Base-by-base conservation (phyloP, 30 jellyfish, hydroid and myxozoan species). In the Clytia hemisphaerica region DNA sequence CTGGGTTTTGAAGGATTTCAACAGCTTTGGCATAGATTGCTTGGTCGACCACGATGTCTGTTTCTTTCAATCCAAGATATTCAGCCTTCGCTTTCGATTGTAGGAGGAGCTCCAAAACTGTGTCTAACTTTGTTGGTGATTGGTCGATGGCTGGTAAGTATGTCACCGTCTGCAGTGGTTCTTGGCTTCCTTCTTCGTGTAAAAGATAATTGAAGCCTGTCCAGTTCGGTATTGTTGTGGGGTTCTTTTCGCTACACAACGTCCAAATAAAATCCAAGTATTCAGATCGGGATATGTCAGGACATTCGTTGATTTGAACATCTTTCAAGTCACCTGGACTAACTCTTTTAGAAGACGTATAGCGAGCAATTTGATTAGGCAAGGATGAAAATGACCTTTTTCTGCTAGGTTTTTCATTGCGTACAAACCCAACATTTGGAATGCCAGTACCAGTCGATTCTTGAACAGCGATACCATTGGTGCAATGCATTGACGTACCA, bases 21-120 rank as follows among this genome's bases (percentile, higher is more conserved):
- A 77, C 76, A 6, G 92, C 92, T 49, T 77, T 77, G 1, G 92
- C 83, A 37, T 40, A 77, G 49, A 64, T 77, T 6, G 83, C 83
- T 15, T 21, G 83, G 67, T 77, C 92, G 12, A 77, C 29, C 40
- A 77, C 92, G 24, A 66, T 76, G 38, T 77, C 92, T 19, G 92
- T 66, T 51, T 50, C 76, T 2, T 18, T 1, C 60, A 77, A 47
- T 0, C 83, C 92, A 25, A 77, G 76, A 35, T 63, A 31, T 68
- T 64, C 70, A n/a, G 88, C 85, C 38, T 73, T 73, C 31, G 24
- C 7, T 47, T 73, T 73, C 29, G 85, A 57, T 29, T 57, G 85
- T 9, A 6, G 4, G 1, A 19, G 74, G 3, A 53, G 64, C 69
- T 73, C 85, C 33, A 33, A n/a, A 21, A 75, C 88, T 15, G 60